Percentiles rank a stretch among this genome's conserved stretches.
phyloP scores from a whole-genome alignment of 2,888 invertebrate genomes.

The Homarus gammarus region DNA sequence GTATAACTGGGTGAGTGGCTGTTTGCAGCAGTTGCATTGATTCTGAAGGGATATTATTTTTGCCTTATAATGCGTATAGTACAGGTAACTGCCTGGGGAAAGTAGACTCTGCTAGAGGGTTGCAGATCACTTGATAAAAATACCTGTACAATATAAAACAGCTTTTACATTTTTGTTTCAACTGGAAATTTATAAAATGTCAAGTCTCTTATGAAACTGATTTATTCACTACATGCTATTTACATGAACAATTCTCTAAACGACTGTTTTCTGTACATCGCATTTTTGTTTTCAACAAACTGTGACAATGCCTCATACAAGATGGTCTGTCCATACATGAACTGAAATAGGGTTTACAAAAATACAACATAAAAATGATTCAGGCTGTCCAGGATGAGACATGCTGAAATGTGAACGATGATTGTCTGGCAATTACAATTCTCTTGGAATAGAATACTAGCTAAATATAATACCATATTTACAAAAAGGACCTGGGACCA shows the following conservation, averaged over 20 bases:
- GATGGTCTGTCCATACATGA: conserved; percentile 62
- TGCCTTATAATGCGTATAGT: no score
- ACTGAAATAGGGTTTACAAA: conserved; percentile 64
- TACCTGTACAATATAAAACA: no score
- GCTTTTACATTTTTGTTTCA: neutral
- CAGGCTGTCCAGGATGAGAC: conserved; percentile 52
- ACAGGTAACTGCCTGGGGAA: no score
- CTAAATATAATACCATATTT: conserved; percentile 59
- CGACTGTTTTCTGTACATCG: conserved; percentile 68
- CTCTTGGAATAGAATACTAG: conserved; percentile 68
- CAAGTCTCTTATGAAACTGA: conserved; percentile 69
- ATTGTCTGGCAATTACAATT: conserved; percentile 71
- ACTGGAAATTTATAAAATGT: conserved; percentile 28
- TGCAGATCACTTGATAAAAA: no score
- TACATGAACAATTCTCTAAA: conserved; percentile 71
- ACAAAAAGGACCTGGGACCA: conserved; percentile 70
- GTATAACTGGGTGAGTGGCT: no score
- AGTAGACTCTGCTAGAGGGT: no score
- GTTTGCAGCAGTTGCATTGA: no score
- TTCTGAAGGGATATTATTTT: no score
- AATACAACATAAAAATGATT: conserved; percentile 65
- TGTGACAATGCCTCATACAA: conserved; percentile 66
- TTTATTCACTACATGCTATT: conserved; percentile 72
- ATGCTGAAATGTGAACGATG: conserved; percentile 64
- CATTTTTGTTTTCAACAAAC: conserved; percentile 66